A percentile compares a stretch with the other conserved stretches of the same genome.
Evolutionary conservation across 2,888 invertebrate species (phyloP).

Genomic region (Phanerotoma sp.): DNA sequence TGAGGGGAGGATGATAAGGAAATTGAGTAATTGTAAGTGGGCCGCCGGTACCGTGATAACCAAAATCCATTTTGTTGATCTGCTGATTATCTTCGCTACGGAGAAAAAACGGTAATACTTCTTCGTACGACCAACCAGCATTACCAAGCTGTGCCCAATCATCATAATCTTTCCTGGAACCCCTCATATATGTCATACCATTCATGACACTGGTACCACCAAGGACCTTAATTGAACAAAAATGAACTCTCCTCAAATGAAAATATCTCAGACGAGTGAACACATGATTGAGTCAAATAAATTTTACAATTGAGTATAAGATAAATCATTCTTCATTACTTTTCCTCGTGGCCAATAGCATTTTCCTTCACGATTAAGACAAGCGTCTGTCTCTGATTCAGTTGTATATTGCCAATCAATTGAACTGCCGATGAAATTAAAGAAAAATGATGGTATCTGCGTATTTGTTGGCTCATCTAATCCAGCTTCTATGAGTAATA

Average conservation of each 20-base stretch:
- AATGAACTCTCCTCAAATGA: too few species aligned
- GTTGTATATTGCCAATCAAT: conserved; percentile 89
- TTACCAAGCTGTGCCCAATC: conserved; percentile 85
- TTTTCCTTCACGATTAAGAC: conserved; percentile 70
- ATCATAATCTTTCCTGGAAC: conserved; percentile 84
- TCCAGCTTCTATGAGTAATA: conserved; percentile 75
- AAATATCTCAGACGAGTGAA: too few species aligned
- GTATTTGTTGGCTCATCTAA: conserved; percentile 85
- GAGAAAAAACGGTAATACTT: conserved; percentile 86
- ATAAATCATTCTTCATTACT: conserved; percentile 54
- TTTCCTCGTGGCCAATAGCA: conserved; percentile 88
- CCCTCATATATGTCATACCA: conserved; percentile 95
- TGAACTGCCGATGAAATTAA: conserved; percentile 81
- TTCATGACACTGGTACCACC: conserved; percentile 94
- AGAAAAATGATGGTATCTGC: conserved; percentile 87
- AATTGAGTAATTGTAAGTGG: conserved; percentile 77
- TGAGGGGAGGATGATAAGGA: conserved; percentile 83
- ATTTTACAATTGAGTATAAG: background rate
- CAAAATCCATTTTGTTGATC: conserved; percentile 70
- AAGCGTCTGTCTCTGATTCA: conserved; percentile 78
- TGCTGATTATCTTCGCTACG: conserved; percentile 82
- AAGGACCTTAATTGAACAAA: conserved; percentile 71
- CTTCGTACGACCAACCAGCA: conserved; percentile 85
- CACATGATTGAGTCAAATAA: background rate
- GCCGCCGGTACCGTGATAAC: conserved; percentile 78